These are phyloP conservation scores for Synergus gifuensis DNA, from an alignment of 2,888 invertebrate genomes.

Conservation along the genomic window DNA sequence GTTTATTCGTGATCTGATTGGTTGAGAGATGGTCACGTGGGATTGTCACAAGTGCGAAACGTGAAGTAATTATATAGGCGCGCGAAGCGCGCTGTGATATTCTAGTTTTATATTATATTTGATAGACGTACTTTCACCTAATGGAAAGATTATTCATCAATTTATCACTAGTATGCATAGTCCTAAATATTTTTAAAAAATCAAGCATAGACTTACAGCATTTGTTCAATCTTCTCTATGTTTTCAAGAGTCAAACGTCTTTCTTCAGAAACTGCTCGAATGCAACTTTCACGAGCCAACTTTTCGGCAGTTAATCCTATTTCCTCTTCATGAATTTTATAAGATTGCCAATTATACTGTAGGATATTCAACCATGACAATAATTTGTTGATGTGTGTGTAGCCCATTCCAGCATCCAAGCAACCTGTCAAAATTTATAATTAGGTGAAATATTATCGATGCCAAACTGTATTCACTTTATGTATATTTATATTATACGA, in stretches of 20 bases:
- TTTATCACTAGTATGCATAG: conserved; percentile 16
- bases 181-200: conserved; percentile 4
- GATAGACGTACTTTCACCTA: no score
- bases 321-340: conserved; percentile 45
- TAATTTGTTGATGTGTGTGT: conserved; percentile 50
- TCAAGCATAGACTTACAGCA: conserved; percentile 47
- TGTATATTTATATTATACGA: no score
- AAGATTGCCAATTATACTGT: conserved; percentile 44
- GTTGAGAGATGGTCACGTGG: no score
- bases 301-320: conserved; percentile 44
- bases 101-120: no score
- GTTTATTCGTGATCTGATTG: no score
- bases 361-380: conserved; percentile 46
- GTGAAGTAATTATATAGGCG: no score
- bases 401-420: conserved; percentile 48
- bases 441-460: no score
- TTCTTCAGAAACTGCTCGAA: conserved; percentile 46
- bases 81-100: no score
- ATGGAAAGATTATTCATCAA: neutral
- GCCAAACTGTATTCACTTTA: no score
- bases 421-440: no score
- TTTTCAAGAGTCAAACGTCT: conserved; percentile 48
- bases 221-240: conserved; percentile 38
- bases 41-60: no score
- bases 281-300: no score